Conservation (phyloP, 2,888 invertebrate species). For the Philereme vetulata region DNA sequence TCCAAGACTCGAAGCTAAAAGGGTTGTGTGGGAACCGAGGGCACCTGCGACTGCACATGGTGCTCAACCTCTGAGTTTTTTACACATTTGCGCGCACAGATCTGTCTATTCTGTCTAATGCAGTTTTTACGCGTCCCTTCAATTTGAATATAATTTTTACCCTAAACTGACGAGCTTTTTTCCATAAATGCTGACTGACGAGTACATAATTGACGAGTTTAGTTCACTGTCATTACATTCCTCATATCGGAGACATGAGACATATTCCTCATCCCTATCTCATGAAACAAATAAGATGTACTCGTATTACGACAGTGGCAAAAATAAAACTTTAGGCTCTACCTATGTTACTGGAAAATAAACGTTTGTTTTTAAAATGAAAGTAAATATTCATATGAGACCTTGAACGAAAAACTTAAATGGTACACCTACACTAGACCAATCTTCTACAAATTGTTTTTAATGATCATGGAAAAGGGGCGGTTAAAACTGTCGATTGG, state of each 20-base stretch:
- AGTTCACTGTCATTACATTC: too few species aligned
- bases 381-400: too few species aligned
- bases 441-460: conserved; percentile 26
- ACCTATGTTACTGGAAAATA: too few species aligned
- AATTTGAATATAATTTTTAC: conserved; percentile 41
- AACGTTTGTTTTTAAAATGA: too few species aligned
- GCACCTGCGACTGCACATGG: conserved; percentile 84
- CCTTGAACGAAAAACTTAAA: too few species aligned
- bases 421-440: too few species aligned
- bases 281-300: too few species aligned
- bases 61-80: conserved; percentile 75
- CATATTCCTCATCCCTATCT: too few species aligned
- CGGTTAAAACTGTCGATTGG: conserved; percentile 74
- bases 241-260: too few species aligned
- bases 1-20: conserved; percentile 72
- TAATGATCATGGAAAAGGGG: conserved; percentile 57
- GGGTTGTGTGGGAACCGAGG: conserved; percentile 84
- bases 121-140: conserved; percentile 71
- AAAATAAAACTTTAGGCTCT: too few species aligned
- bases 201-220: too few species aligned
- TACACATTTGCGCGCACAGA: conserved; percentile 76
- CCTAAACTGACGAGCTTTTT: conserved; percentile 6
- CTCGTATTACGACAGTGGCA: conserved; percentile 20
- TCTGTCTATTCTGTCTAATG: conserved; percentile 64
- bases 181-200: too few species aligned